Evolutionary conservation across 2,113 vertebrate genomes (phyloP).

Genomic region (Dasyprocta punctata): DNA sequence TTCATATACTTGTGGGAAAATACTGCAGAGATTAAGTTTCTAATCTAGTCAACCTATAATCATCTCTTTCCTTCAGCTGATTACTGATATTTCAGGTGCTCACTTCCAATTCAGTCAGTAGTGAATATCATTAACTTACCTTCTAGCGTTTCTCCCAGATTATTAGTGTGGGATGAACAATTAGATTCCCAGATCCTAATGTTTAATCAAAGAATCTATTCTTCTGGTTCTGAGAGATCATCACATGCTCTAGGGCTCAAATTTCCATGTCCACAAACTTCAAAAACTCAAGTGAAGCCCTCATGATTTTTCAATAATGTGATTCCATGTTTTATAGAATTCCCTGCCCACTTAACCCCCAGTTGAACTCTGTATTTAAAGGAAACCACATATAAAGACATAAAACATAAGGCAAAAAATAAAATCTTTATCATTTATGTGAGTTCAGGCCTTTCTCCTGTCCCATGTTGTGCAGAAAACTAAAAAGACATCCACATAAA

Average conservation of each 20-base stretch:
- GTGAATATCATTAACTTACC: background rate
- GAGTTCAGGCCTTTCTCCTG: background rate
- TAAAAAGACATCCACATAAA: background rate
- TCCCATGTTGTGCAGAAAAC: background rate
- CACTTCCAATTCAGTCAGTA: background rate
- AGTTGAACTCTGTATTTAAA: background rate
- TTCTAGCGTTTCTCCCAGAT: conserved; percentile 46
- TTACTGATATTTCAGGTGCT: conserved; percentile 50
- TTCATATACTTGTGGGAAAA: conserved; percentile 36
- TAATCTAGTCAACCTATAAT: background rate
- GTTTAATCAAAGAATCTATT: background rate
- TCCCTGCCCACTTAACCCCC: background rate
- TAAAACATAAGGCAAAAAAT: background rate
- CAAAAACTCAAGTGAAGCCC: background rate
- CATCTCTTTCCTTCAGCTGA: conserved; percentile 1
- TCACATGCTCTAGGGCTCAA: background rate
- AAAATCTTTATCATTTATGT: background rate
- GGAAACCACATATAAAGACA: background rate
- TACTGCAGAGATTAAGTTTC: conserved; percentile 33
- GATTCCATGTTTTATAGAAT: background rate
- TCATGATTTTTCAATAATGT: background rate
- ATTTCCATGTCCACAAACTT: background rate
- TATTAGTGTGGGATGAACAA: background rate
- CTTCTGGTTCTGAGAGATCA: background rate
- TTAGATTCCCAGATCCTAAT: background rate